Base-by-base conservation (phyloP, 1,140 invertebrate species). In the Drosophila persimilis region DNA sequence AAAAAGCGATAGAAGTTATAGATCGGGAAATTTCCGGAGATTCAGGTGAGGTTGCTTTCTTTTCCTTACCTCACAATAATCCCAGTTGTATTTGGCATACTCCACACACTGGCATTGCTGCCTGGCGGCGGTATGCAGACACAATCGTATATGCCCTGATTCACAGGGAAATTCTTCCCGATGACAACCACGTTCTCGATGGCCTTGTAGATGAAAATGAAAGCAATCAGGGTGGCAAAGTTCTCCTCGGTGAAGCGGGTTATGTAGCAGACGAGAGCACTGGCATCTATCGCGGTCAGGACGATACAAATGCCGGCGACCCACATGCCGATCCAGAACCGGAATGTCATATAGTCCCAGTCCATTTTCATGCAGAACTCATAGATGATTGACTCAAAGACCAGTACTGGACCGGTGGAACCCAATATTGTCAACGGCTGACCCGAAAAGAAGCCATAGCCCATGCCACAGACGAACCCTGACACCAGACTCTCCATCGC, bases 181-280 rank as follows among this genome's bases (percentile, higher is more conserved):
- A 97, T 97, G 6, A 94, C 93, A 59, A 96, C 91, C 13, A 97
- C 96, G 92, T 97, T 97, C 93, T 97, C 96, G 51, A 97, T 93
- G 41, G 96, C 96, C 94, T 99, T 99, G 91, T 97, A 98, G 90
- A 99, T 99, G 92, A 99, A 99, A 89, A 99, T 99, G 73, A 99
- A 96, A 2, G 98, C 98, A 86, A 99, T 99, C 6, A 99, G 93
- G 1, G 97, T 98, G 17, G 99, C 99, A 92, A 99, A 99, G 91
- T 98, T 99, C 93, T 99, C 99, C 93, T 99, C 99, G 0, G 99
- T 99, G 91, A 99, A 99, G 77, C 99, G 95, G 4, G 99, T 99
- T 65, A 99, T 99, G 91, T 98, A 99, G 90, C 98, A 99, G n/a
- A 99, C 98, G 58, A 99, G 93, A 62, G 98, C 97, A 92, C 97